A percentile compares a stretch with the other conserved stretches of the same genome.
Conservation (phyloP, 2,113 vertebrate species). For the Oryctolagus cuniculus region mOryCun1.1 NC_091440.1:114033001-114033500, state of each 20-base stretch:
- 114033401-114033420: conserved; percentile 1
- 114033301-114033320: background rate
- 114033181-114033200: background rate
- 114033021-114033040: background rate
- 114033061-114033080: background rate
- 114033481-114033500: conserved; percentile 32
- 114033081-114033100: background rate
- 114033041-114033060: conserved; percentile 9
- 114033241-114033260: background rate
- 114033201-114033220: conserved; percentile 22
- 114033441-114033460: conserved; percentile 2
- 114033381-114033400: background rate
- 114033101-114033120: background rate
- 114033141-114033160: conserved; percentile 26
- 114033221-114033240: background rate
- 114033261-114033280: background rate
- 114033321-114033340: conserved; percentile 25
- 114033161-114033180: background rate
- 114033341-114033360: conserved; percentile 37
- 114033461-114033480: conserved; percentile 15
- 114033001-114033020: background rate
- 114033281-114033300: background rate
- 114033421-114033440: background rate
- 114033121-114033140: conserved; percentile 7
- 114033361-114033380: background rate